phyloP scores from a whole-genome alignment of 1,140 invertebrate species.

The Pemphigus obesinymphae region DNA sequence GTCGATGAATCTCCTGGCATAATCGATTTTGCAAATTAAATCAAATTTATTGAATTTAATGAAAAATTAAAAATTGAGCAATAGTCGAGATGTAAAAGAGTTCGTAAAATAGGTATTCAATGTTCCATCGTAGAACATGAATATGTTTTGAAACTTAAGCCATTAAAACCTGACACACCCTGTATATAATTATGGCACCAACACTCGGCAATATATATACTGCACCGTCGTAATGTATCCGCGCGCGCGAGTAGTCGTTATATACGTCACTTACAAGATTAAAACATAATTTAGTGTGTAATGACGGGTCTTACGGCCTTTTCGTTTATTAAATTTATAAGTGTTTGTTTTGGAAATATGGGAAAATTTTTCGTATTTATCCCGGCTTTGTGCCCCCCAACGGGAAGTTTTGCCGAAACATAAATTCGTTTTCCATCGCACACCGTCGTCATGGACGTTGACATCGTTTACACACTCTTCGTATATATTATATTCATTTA shows the following conservation, averaged over 20 bases:
- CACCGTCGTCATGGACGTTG: too few species aligned
- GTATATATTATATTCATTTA: neutral
- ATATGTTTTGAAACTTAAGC: too few species aligned
- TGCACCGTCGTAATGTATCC: neutral
- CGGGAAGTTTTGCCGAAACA: neutral
- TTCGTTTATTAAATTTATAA: conserved; percentile 39
- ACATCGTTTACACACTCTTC: neutral
- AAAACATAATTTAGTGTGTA: conserved; percentile 40
- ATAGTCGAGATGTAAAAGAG: too few species aligned
- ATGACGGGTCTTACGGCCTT: conserved; percentile 30
- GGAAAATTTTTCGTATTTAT: neutral
- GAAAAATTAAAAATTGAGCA: too few species aligned
- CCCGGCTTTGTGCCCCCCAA: neutral
- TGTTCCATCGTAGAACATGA: too few species aligned
- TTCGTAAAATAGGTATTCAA: too few species aligned
- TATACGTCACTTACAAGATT: conserved; percentile 39
- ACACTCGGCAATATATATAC: too few species aligned
- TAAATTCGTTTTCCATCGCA: neutral
- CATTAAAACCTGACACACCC: too few species aligned
- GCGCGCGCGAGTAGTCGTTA: neutral
- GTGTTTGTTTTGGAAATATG: neutral
- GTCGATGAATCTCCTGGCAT: too few species aligned
- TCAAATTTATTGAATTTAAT: too few species aligned
- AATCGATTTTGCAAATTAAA: too few species aligned
- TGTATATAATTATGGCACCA: too few species aligned